phyloP scores from a whole-genome alignment of 1,140 invertebrate species.

The Leucophenga varia region DNA sequence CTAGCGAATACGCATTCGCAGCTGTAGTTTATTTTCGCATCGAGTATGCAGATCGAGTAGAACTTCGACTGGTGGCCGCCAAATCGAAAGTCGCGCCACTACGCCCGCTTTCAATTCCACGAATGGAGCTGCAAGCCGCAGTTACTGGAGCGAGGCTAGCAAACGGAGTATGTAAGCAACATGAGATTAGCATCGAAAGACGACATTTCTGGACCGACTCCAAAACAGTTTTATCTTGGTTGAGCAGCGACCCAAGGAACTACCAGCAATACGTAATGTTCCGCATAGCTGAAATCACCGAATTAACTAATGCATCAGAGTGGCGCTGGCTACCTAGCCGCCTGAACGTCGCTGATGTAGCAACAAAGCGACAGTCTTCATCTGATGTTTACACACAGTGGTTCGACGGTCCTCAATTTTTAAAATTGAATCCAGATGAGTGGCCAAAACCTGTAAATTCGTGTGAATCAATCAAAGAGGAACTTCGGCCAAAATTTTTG shows the following conservation, averaged over 20 bases:
- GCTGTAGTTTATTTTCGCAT: constrained; percentile 4
- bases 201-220: constrained; percentile 24
- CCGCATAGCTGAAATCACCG: constrained; percentile 28
- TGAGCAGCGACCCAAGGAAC: constrained; percentile 19
- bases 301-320: constrained; percentile 12
- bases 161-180: background rate
- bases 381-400: background rate
- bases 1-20: constrained; percentile 11
- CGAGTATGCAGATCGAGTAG: background rate
- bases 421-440: background rate
- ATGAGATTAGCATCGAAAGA: background rate
- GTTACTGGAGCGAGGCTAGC: constrained; percentile 6
- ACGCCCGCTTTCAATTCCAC: constrained; percentile 37
- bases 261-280: constrained; percentile 17
- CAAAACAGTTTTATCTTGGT: constrained; percentile 26
- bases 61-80: constrained; percentile 11
- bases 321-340: constrained; percentile 12
- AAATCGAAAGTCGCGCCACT: constrained; percentile 44
- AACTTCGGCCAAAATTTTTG: constrained; percentile 6
- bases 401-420: background rate
- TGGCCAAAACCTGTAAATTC: background rate
- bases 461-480: background rate
- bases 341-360: constrained; percentile 12
- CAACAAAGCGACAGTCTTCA: constrained; percentile 1
- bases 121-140: constrained; percentile 55